Percentiles rank a stretch among this genome's conserved stretches.
phyloP scores from a whole-genome alignment of 2,888 invertebrate genomes.

The Platycheirus rosarum region DNA sequence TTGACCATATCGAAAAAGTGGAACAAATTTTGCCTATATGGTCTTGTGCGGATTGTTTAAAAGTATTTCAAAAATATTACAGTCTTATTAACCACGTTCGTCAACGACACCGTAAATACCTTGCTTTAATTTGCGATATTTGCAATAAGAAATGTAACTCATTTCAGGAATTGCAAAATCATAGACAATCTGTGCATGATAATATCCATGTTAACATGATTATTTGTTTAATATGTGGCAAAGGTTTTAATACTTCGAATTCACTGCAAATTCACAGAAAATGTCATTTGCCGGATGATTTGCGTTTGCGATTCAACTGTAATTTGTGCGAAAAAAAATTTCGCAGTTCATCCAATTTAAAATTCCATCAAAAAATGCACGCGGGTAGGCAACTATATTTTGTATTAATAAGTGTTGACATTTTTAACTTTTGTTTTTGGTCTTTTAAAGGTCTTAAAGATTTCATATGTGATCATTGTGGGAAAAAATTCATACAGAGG shows the following conservation, averaged over 20 bases:
- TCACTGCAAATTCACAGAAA: conserved; percentile 75
- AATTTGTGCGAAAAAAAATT: conserved; percentile 75
- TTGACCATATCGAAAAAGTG: conserved; percentile 36
- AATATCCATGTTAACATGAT: conserved; percentile 46
- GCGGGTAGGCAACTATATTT: conserved; percentile 65
- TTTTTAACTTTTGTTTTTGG: conserved; percentile 11
- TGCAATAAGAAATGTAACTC: conserved; percentile 74
- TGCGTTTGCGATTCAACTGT: conserved; percentile 63
- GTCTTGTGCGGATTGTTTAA: conserved; percentile 77
- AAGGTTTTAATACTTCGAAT: conserved; percentile 74
- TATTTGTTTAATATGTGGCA: conserved; percentile 76
- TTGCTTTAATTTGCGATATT: conserved; percentile 76
- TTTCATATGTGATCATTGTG: conserved; percentile 83
- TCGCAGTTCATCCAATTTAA: conserved; percentile 73
- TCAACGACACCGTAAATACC: conserved; percentile 75
- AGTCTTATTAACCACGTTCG: conserved; percentile 78
- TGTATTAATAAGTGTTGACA: not conserved
- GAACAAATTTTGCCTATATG: conserved; percentile 68
- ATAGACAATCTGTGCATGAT: conserved; percentile 68
- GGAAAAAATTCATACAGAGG: conserved; percentile 83
- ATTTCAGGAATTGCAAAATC: conserved; percentile 67
- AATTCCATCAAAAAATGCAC: conserved; percentile 77
- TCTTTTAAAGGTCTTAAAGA: conserved; percentile 76
- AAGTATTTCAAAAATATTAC: conserved; percentile 76
- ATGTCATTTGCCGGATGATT: conserved; percentile 70